A percentile compares a stretch with the other conserved stretches of the same genome.
phyloP scores from a whole-genome alignment of 1,140 invertebrate species.

The Aleiodes sp. region DNA sequence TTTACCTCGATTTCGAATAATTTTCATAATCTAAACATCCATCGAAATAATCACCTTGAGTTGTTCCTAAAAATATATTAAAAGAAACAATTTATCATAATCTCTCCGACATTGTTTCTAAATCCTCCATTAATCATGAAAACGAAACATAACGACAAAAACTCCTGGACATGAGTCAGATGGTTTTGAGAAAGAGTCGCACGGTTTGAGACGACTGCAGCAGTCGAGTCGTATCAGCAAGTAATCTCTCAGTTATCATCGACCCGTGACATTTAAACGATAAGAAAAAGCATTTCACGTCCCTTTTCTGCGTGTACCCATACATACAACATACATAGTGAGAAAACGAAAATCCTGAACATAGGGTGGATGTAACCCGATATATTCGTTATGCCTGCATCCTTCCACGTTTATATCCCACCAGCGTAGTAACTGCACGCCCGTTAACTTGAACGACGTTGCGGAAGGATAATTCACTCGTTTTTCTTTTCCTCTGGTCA shows the following conservation, averaged over 20 bases:
- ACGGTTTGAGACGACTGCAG: neutral
- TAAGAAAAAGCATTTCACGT: neutral
- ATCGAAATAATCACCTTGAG: no score
- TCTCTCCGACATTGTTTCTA: no score
- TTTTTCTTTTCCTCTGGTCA: constrained; percentile 18
- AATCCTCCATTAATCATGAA: no score
- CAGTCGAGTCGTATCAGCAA: constrained; percentile 2
- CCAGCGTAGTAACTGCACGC: constrained; percentile 12
- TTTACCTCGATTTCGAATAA: no score
- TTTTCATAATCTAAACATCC: no score
- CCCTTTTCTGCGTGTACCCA: neutral
- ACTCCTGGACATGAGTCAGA: constrained; percentile 7
- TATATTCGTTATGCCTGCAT: constrained; percentile 19
- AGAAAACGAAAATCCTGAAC: neutral
- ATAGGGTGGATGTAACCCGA: constrained; percentile 13
- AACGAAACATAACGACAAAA: neutral
- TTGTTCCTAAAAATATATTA: no score
- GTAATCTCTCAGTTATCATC: constrained; percentile 24
- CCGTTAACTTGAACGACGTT: constrained; percentile 39
- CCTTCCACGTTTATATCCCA: constrained; percentile 5
- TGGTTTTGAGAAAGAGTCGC: constrained; percentile 13
- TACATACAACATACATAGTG: neutral
- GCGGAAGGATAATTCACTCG: constrained; percentile 54
- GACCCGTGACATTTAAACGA: constrained; percentile 20
- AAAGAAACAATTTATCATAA: no score